Conservation (phyloP, 2,113 vertebrate species). For the Bambusicola thoracicus region DNA sequence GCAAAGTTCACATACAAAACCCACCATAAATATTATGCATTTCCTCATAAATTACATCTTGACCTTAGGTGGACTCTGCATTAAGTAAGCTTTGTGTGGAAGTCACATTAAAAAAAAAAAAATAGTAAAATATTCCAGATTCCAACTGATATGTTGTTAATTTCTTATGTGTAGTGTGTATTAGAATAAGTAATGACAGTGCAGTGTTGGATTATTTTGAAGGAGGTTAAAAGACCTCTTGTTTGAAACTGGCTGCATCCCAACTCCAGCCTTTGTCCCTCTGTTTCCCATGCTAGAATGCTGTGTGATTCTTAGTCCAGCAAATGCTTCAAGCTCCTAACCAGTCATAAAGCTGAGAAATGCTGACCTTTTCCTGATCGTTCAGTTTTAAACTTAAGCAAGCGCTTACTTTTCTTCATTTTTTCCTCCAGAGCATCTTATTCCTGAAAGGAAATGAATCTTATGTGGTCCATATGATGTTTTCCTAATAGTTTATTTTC, state of each 20-base stretch:
- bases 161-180: not conserved
- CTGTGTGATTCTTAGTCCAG: not conserved
- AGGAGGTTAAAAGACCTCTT: not conserved
- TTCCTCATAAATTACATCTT: not conserved
- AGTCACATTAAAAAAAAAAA: not conserved
- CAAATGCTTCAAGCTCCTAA: not conserved
- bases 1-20: not conserved
- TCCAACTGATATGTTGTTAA: not conserved
- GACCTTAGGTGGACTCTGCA: not conserved
- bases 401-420: not conserved
- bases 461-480: slow-evolving; percentile 17
- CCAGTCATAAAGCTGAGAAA: not conserved
- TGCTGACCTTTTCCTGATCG: not conserved
- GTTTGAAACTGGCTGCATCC: not conserved
- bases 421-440: not conserved
- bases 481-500: slow-evolving; percentile 24
- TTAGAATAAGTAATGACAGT: not conserved
- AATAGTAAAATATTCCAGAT: not conserved
- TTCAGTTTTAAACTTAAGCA: not conserved
- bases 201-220: not conserved
- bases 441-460: slow-evolving; percentile 49
- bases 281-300: not conserved
- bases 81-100: not conserved
- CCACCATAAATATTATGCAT: fast-evolving
- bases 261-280: not conserved